These are phyloP conservation scores for Aurelia aurita complex sp. Pacific DNA, from an alignment of 30 jellyfish, hydroid and myxozoan genomes.

Conservation along the genomic window DNA sequence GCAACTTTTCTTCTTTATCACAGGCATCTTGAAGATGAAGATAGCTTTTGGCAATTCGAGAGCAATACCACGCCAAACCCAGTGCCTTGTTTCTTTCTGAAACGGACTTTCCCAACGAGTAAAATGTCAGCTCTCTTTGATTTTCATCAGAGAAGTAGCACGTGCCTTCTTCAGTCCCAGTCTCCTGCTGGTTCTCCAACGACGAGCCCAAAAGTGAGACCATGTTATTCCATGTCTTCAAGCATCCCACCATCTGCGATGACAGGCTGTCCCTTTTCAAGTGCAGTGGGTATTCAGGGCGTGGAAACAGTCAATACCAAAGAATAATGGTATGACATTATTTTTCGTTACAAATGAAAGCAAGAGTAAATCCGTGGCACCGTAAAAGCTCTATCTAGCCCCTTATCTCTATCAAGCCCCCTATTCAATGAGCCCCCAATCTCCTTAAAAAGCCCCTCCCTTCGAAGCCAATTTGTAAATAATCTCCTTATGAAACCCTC, in stretches of 20 bases:
- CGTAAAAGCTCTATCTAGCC: no score
- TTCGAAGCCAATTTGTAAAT: no score
- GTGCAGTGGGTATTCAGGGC: conserved; percentile 6
- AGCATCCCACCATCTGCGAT: conserved; percentile 25
- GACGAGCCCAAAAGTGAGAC: conserved; percentile 40
- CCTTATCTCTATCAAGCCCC: no score
- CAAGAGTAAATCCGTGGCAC: no score
- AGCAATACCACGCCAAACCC: conserved; percentile 30
- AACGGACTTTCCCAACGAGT: not conserved
- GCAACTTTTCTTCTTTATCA: not conserved
- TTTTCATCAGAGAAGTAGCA: not conserved
- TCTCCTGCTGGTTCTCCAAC: conserved; percentile 56
- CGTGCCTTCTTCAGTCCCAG: conserved; percentile 44
- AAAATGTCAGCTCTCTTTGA: conserved; percentile 21
- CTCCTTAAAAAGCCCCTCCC: no score
- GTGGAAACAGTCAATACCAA: conserved; percentile 19
- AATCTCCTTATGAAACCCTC: no score
- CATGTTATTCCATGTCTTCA: conserved; percentile 8
- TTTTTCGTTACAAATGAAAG: no score
- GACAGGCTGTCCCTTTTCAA: conserved; percentile 33
- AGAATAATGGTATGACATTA: not conserved
- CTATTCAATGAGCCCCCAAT: no score
- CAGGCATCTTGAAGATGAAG: conserved; percentile 48
- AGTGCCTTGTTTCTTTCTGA: conserved; percentile 50
- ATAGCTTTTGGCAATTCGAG: conserved; percentile 62